Base-by-base conservation (phyloP, 2,888 invertebrate genomes). In the Ichneumoninae sp. region DNA sequence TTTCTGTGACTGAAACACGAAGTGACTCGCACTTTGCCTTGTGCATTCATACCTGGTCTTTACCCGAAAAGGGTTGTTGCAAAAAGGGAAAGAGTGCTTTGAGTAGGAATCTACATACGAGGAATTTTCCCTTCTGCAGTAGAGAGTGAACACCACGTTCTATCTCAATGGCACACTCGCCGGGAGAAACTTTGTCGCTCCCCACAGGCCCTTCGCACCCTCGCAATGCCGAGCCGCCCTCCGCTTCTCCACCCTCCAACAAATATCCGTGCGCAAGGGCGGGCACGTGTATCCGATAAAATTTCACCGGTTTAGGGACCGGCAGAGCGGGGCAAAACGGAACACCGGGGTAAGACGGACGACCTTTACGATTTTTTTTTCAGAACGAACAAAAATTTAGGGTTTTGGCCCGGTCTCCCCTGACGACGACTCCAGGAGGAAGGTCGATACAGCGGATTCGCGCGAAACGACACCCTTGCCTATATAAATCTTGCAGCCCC, bases 401-500 rank as follows among this genome's bases (percentile, higher is more conserved):
- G 40, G 10, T 40, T 36, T 54, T 26, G 19, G 16, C n/a, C 16
- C 16, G 13, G 40, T 26, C 54, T 22, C 19, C 0, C 33, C 5
- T 71, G 4, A 40, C 36, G 36, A 44, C 65, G 13, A 57, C 54
- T 19, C 54, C 30, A 8, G 50, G 57, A 44, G 47, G 30, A n/a
- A 74, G 26, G 13, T 30, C 62, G 19, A 16, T 71, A 77, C 10
- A 60, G 26, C 22, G 8, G 36, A 40, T 40, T 52, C 79, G 3
- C n/a, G 36, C 66, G 33, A 75, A 62, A 75, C 33, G 33, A 16
- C 60, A 74, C 66, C 80, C 65, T 36, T 22, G 76, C 62, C 50
- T 8, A 71, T 19, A 83, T 83, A 83, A 80, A 83, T 83, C 71
- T 71, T 50, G 13, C 16, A 13, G 16, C 50, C 80, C 72, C 76